Base-by-base conservation (phyloP, 2,113 vertebrate species). In the Petromus typicus region DNA sequence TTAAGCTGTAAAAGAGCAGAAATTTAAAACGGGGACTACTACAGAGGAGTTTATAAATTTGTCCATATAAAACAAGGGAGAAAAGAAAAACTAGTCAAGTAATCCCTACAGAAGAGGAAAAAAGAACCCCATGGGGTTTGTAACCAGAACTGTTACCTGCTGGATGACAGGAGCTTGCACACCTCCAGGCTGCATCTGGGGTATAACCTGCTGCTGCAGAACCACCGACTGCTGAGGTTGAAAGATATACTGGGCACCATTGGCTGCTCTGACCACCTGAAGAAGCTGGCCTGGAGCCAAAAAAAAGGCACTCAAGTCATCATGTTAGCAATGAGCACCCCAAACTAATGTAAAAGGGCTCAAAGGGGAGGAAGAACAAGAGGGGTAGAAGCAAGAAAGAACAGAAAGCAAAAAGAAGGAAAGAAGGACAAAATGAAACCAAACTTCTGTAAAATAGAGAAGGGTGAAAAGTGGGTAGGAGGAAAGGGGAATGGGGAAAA, bases 91-190 rank as follows among this genome's bases (percentile, higher is more conserved):
- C 14, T 43, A 91, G 51, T 17, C 6, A 86, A 54, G 61, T 45
- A 86, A 73, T 63, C 43, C 18, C 71, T 2, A 91, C 0, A 40
- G 18, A 82, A 69, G 66, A 56, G 75, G 32, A 61, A 56, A 90
- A 43, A 84, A 66, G 43, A 80, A 64, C 6, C 14, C 48, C 20
- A 66, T 2, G 7, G 11, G 43, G 13, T 83, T 61, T 51, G 1
- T 27, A 51, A 13, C 67, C 0, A 59, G 69, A 34, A 30, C 7
- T 93, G 91, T 98, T 98, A 99, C 99, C 99, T 99, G 99, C 95
- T 99, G 99, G 98, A 99, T 99, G 94, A 99, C 99, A 8, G 99
- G 99, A 17, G 99, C 99, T 97, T 99, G 99, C 73, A 99, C 99
- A 18, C 99, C 99, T 6, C 99, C 99, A 37, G 99, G 99, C 96